These are phyloP conservation scores for Contarinia nasturtii DNA, from an alignment of 1,140 invertebrate genomes.

Conservation along the genomic window DNA sequence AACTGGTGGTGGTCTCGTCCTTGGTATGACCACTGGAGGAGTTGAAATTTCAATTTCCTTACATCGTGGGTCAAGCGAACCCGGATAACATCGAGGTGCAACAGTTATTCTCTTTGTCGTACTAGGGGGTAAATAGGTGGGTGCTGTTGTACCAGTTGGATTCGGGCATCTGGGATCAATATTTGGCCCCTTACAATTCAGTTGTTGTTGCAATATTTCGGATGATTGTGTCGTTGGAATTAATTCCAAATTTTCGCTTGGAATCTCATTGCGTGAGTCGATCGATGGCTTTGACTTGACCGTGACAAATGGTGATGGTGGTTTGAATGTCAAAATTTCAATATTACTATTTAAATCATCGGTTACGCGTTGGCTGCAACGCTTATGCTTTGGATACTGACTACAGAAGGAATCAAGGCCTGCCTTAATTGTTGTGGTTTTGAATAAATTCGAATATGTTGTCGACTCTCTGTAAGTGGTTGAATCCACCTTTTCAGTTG, in stretches of 20 bases:
- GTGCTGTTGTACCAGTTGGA: background rate
- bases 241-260: background rate
- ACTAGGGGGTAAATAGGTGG: constrained; percentile 2
- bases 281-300: background rate
- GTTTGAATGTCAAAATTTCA: background rate
- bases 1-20: background rate
- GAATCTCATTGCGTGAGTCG: background rate
- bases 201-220: background rate
- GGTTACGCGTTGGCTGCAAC: background rate
- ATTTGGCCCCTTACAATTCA: background rate
- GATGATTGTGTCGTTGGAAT: background rate
- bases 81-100: constrained; percentile 15
- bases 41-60: constrained; percentile 5
- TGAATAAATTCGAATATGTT: too few relatives aligned
- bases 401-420: too few relatives aligned
- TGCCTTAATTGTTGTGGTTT: too few relatives aligned
- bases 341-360: too few relatives aligned
- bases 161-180: background rate
- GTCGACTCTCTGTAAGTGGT: too few relatives aligned
- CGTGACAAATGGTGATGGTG: background rate
- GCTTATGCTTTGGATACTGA: too few relatives aligned
- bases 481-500: too few relatives aligned
- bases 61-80: constrained; percentile 21
- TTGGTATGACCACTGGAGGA: constrained; percentile 2
- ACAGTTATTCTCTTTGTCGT: constrained; percentile 1